phyloP scores from a whole-genome alignment of 2,888 invertebrate genomes.

The Poecilus cupreus region DNA sequence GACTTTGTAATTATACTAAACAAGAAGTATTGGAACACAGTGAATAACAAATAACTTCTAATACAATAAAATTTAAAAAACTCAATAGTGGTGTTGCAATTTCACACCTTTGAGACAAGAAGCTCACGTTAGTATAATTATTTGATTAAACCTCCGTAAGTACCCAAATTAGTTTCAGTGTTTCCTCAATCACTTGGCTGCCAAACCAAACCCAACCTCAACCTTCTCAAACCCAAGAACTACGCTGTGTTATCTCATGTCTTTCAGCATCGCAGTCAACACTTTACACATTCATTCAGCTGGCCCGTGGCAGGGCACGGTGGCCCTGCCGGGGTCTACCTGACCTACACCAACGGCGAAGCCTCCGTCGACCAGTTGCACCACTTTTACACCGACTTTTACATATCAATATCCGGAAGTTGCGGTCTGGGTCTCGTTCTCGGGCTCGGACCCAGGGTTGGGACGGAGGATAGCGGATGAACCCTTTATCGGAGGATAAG shows the following conservation, averaged over 20 bases:
- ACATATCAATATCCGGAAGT: conserved; percentile 67
- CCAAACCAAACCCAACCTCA: neutral
- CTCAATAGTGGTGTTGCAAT: too few relatives aligned
- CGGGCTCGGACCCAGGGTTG: neutral
- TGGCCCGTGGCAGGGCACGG: neutral
- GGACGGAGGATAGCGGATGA: conserved; percentile 24
- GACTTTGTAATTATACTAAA: too few relatives aligned
- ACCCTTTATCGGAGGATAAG: conserved; percentile 20
- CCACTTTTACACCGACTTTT: conserved; percentile 66
- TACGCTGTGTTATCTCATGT: neutral
- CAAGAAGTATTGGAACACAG: too few relatives aligned
- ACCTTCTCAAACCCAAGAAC: neutral
- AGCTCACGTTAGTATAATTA: too few relatives aligned
- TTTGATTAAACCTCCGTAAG: too few relatives aligned
- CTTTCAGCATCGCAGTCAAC: neutral
- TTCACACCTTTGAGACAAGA: too few relatives aligned
- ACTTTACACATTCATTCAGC: neutral
- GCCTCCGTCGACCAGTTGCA: conserved; percentile 64
- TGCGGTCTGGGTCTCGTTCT: conserved; percentile 61
- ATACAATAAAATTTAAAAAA: too few relatives aligned
- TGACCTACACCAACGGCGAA: conserved; percentile 49
- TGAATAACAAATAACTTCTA: too few relatives aligned
- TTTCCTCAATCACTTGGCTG: neutral
- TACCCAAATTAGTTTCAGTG: neutral
- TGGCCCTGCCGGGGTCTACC: conserved; percentile 5